These are phyloP conservation scores for Mylabris sibirica DNA, from an alignment of 2,888 invertebrate species.

Conservation along the genomic window DNA sequence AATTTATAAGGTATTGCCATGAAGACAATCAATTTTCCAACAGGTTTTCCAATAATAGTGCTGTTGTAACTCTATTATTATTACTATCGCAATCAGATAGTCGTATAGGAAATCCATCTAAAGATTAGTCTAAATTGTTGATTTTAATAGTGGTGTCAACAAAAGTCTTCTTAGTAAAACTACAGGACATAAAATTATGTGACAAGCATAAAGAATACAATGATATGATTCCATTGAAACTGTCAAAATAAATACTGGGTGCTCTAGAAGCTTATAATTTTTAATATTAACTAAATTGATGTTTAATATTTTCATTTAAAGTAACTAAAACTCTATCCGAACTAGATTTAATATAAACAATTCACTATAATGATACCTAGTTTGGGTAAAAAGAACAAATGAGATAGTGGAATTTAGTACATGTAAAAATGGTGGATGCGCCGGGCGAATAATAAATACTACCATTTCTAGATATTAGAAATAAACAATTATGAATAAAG, in stretches of 20 bases:
- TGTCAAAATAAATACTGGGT: too few relatives aligned
- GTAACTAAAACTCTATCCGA: neutral
- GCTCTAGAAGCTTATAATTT: neutral
- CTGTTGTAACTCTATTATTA: too few relatives aligned
- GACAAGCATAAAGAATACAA: too few relatives aligned
- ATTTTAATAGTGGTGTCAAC: neutral
- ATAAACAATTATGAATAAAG: too few relatives aligned
- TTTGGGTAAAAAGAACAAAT: neutral
- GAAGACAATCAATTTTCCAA: slow-evolving; percentile 11
- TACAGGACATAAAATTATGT: too few relatives aligned
- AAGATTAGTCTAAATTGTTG: neutral
- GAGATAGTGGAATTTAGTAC: too few relatives aligned
- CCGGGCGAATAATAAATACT: slow-evolving; percentile 17
- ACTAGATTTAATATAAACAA: too few relatives aligned
- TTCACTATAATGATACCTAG: neutral
- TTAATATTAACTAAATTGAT: neutral
- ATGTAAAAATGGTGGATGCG: slow-evolving; percentile 4
- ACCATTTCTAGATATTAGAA: neutral
- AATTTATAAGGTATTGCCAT: slow-evolving; percentile 37
- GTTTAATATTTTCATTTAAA: neutral
- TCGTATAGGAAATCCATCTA: too few relatives aligned
- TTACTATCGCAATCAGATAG: too few relatives aligned
- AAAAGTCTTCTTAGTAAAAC: too few relatives aligned
- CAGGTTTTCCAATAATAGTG: neutral
- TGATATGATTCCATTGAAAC: too few relatives aligned